These are phyloP conservation scores for Lagodon rhomboides DNA, from an alignment of 2,797 vertebrate species.

Conservation along the genomic window DNA sequence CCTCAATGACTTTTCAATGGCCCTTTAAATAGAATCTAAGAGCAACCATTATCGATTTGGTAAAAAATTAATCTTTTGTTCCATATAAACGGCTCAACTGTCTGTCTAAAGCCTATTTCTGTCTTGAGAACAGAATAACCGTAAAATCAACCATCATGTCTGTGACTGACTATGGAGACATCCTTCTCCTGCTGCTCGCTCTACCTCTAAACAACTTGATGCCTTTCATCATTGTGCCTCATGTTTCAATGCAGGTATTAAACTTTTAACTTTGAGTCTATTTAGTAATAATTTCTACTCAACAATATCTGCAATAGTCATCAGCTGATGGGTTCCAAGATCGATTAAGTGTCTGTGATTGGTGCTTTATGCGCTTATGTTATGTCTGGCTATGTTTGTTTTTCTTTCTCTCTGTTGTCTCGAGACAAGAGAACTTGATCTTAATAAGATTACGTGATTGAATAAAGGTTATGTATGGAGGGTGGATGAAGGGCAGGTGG, in stretches of 20 bases:
- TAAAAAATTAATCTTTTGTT: neutral
- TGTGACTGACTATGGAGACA: neutral
- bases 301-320: no score
- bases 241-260: neutral
- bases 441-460: constrained; percentile 1
- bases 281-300: neutral
- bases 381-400: neutral
- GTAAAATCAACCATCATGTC: neutral
- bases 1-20: neutral
- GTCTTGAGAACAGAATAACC: neutral
- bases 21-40: neutral
- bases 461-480: neutral
- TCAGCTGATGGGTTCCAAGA: no score
- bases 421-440: neutral
- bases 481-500: neutral
- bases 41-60: neutral
- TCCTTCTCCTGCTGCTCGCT: neutral
- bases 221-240: neutral
- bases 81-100: neutral
- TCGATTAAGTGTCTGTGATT: no score
- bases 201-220: neutral
- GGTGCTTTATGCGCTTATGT: neutral
- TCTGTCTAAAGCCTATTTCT: neutral
- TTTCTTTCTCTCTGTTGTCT: neutral
- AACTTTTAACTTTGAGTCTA: neutral